phyloP scores from a whole-genome alignment of 2,888 invertebrate species.

The Lasius platythorax region DNA sequence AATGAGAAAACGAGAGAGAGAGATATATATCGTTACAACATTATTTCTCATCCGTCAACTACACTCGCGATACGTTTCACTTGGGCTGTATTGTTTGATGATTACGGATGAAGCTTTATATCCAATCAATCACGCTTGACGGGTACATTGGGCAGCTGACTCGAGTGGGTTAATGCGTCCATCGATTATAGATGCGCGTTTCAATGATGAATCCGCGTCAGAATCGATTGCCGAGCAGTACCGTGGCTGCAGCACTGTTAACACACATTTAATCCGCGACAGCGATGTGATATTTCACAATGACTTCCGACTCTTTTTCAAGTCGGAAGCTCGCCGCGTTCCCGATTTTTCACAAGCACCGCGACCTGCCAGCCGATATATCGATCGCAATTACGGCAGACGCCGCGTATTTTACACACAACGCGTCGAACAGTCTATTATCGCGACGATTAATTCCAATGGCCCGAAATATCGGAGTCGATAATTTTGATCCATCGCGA shows the following conservation, averaged over 20 bases:
- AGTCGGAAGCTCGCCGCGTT: slow-evolving; percentile 25
- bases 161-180: slow-evolving; percentile 56
- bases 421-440: slow-evolving; percentile 49
- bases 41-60: slow-evolving; percentile 53
- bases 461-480: slow-evolving; percentile 18
- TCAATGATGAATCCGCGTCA: slow-evolving; percentile 50
- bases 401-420: slow-evolving; percentile 36
- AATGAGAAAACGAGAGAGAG: neutral
- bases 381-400: slow-evolving; percentile 52
- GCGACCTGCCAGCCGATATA: slow-evolving; percentile 13
- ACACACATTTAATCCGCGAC: slow-evolving; percentile 53
- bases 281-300: slow-evolving; percentile 35
- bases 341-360: slow-evolving; percentile 50
- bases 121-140: slow-evolving; percentile 58
- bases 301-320: slow-evolving; percentile 55
- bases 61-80: slow-evolving; percentile 47
- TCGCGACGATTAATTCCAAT: slow-evolving; percentile 43
- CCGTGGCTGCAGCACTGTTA: slow-evolving; percentile 18
- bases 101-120: slow-evolving; percentile 52
- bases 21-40: slow-evolving; percentile 39
- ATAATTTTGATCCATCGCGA: neutral
- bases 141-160: slow-evolving; percentile 51
- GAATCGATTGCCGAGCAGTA: slow-evolving; percentile 28
- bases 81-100: slow-evolving; percentile 54
- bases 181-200: slow-evolving; percentile 58